phyloP scores from a whole-genome alignment of 1,140 invertebrate species.

The Batillaria attramentaria region DNA sequence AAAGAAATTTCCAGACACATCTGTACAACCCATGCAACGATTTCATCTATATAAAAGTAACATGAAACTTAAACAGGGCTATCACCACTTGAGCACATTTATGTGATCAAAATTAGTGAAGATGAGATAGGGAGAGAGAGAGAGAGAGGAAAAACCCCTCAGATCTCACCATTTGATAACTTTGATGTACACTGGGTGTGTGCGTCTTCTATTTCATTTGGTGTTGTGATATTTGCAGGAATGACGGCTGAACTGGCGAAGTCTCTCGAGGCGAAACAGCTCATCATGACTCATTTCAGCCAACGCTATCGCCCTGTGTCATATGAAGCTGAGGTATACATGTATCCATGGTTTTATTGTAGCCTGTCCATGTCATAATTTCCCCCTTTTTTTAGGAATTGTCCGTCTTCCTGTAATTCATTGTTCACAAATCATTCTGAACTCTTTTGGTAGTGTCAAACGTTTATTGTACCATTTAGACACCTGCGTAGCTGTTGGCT shows the following conservation, averaged over 20 bases:
- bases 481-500: too few relatives aligned
- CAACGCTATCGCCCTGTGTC: slow-evolving; percentile 69
- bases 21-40: too few relatives aligned
- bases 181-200: neutral
- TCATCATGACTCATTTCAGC: slow-evolving; percentile 73
- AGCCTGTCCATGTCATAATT: neutral
- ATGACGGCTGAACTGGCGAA: slow-evolving; percentile 71
- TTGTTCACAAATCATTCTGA: neutral
- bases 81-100: neutral
- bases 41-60: too few relatives aligned
- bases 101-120: neutral
- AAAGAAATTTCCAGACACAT: neutral
- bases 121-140: neutral
- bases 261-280: slow-evolving; percentile 59
- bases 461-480: too few relatives aligned
- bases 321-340: slow-evolving; percentile 31
- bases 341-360: neutral
- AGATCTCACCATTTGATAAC: too few relatives aligned
- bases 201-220: neutral
- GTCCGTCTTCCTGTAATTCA: neutral
- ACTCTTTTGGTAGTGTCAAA: neutral
- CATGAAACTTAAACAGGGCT: too few relatives aligned
- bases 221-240: slow-evolving; percentile 47
- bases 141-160: too few relatives aligned
- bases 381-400: neutral